phyloP scores from a whole-genome alignment of 2,797 vertebrate species.

The Fundulus diaphanus region DNA sequence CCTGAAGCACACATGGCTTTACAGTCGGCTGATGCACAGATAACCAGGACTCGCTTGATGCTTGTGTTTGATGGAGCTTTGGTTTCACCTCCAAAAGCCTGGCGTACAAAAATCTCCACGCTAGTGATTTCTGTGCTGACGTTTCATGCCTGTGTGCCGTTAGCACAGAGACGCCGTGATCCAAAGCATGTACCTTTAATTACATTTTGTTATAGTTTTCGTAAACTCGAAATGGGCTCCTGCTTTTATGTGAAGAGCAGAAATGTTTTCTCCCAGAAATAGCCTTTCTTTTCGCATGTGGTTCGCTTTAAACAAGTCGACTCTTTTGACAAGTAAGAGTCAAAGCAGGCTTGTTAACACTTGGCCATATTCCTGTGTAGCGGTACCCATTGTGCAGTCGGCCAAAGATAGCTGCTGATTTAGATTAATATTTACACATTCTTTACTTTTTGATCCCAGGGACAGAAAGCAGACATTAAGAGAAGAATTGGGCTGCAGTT shows the following conservation, averaged over 20 bases:
- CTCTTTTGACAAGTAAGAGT: conserved; percentile 64
- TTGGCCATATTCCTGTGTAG: conserved; percentile 49
- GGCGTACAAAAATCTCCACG: not conserved
- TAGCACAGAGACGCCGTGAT: conserved; percentile 43
- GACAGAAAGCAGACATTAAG: conserved; percentile 18
- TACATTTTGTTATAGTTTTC: conserved; percentile 55
- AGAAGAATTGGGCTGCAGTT: conserved; percentile 13
- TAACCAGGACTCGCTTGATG: conserved; percentile 28
- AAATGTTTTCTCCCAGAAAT: conserved; percentile 57
- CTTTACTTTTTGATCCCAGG: conserved; percentile 31
- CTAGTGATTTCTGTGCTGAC: conserved; percentile 14
- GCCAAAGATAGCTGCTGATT: conserved; percentile 21
- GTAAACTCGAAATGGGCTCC: conserved; percentile 42
- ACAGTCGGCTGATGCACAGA: conserved; percentile 42
- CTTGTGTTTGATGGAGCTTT: conserved; percentile 10
- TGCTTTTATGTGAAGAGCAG: conserved; percentile 52
- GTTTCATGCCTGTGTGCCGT: conserved; percentile 39
- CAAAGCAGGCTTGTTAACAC: conserved; percentile 66
- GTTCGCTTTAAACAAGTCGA: conserved; percentile 67
- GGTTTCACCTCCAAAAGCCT: conserved; percentile 8
- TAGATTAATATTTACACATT: conserved; percentile 15
- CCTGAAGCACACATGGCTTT: conserved; percentile 42
- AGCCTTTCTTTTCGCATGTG: conserved; percentile 57
- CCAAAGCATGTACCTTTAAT: conserved; percentile 64
- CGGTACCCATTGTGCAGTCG: conserved; percentile 38